Percentiles rank a stretch among this genome's conserved stretches.
These are phyloP conservation scores for Ahaetulla prasina DNA, from an alignment of 2,113 vertebrate genomes.

Conservation along the genomic window DNA sequence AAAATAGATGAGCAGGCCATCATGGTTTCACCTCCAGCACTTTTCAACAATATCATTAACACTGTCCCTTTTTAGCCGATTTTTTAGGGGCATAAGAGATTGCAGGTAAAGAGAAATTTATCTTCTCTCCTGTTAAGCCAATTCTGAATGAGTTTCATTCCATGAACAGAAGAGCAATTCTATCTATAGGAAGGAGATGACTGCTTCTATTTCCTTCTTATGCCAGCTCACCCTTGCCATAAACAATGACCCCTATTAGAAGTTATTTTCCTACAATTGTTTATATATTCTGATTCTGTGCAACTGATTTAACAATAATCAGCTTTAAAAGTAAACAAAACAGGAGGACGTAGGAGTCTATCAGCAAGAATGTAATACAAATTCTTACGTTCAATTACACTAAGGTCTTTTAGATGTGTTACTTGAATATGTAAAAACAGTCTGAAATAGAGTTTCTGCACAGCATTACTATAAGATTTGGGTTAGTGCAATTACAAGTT, in stretches of 20 bases:
- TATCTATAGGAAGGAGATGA: background rate
- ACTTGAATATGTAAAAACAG: slow-evolving; percentile 45
- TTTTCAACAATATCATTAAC: background rate
- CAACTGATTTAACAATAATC: slow-evolving; percentile 46
- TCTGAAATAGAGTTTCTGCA: slow-evolving; percentile 61
- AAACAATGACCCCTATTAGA: slow-evolving; percentile 34
- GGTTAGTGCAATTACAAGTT: slow-evolving; percentile 47
- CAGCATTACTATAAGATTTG: slow-evolving; percentile 52
- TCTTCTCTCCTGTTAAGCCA: background rate
- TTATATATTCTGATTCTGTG: slow-evolving; percentile 50
- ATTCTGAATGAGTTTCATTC: background rate
- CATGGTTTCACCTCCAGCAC: background rate
- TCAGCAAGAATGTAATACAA: slow-evolving; percentile 38
- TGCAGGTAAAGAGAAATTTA: background rate
- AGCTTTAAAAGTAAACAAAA: slow-evolving; percentile 65
- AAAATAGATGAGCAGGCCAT: background rate
- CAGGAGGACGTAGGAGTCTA: slow-evolving; percentile 41
- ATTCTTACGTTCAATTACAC: slow-evolving; percentile 46
- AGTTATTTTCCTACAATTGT: slow-evolving; percentile 55
- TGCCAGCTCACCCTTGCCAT: slow-evolving; percentile 40
- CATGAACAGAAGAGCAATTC: background rate
- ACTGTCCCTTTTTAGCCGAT: background rate
- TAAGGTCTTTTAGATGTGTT: slow-evolving; percentile 37
- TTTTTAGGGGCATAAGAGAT: background rate
- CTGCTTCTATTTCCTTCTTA: background rate